Evolutionary conservation across 2,797 vertebrate species (phyloP), one percentile per base, ranked within the genome.

Genomic region (Gouania willdenowi): DNA sequence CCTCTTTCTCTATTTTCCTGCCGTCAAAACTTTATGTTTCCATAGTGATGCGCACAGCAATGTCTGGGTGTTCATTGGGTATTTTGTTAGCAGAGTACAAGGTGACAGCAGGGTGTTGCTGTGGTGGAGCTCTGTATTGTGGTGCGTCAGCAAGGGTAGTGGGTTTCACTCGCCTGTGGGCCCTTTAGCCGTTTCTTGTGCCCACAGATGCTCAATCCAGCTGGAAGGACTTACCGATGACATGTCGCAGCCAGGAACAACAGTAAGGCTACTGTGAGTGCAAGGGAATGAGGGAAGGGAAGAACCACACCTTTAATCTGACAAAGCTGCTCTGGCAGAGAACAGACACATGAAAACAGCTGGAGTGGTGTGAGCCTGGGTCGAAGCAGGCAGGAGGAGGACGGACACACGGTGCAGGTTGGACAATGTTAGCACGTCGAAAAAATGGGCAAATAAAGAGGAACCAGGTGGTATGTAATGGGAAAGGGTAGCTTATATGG

Each of bases 241-340:
- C 73, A 81, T 65, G 75, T 42, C 66, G 56, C 44, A 50, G 69
- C 71, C 59, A 55, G 58, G 59, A 71, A 64, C 66, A 77, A 76
- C 78, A 74, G 62, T 42, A 59, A 32, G 50, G 66, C 63, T 52
- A 55, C 78, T 75, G 70, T 58, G 72, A 78, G 49, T 5, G n/a
- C n/a, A n/a, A n/a, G 36, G 35, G 35, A 52, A 50, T 25, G 66
- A 67, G 33, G 35, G 63, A 53, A 58, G 53, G 51, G 58, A 73
- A 61, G 65, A 62, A 48, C 87, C 87, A 81, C 86, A 79, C 87
- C 86, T 81, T 83, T 54, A 77, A 66, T 64, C 26, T 69, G 76
- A 68, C 66, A 50, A 52, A 47, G 57, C 41, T 56, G 21, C 38
- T 65, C 41, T 57, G 58, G 66, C 41, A 38, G 37, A 20, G 51